Evolutionary conservation across 2,113 vertebrate genomes (phyloP).

Genomic region (Egretta garzetta): DNA sequence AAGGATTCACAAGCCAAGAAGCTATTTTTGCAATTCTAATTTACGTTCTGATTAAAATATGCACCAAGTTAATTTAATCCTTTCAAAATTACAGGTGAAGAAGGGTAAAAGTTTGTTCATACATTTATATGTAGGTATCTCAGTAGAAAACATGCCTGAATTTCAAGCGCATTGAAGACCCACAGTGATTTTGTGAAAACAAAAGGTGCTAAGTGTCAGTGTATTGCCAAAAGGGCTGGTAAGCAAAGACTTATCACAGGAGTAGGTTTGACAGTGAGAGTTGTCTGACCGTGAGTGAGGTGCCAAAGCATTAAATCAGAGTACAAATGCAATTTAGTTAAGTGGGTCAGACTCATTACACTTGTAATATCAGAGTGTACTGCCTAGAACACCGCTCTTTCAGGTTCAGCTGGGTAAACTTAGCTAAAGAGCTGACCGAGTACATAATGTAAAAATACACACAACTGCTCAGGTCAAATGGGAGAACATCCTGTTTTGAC

Average conservation of each 20-base stretch:
- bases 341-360: neutral
- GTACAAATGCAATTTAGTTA: neutral
- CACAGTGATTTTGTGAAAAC: neutral
- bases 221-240: neutral
- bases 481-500: neutral
- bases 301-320: neutral
- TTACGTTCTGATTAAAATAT: slow-evolving; percentile 8
- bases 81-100: slow-evolving; percentile 16
- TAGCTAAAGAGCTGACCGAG: neutral
- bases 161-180: neutral
- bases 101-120: neutral
- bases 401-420: neutral
- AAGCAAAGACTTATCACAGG: neutral
- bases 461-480: neutral
- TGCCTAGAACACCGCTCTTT: neutral
- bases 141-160: neutral
- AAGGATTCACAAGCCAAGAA: neutral
- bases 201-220: neutral
- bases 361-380: neutral
- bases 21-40: slow-evolving; percentile 19
- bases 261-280: neutral
- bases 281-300: neutral
- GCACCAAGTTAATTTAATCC: neutral
- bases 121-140: neutral
- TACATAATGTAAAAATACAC: neutral